Evolutionary conservation across 2,113 vertebrate species (phyloP).

Genomic region (Myotis brandtii): DNA sequence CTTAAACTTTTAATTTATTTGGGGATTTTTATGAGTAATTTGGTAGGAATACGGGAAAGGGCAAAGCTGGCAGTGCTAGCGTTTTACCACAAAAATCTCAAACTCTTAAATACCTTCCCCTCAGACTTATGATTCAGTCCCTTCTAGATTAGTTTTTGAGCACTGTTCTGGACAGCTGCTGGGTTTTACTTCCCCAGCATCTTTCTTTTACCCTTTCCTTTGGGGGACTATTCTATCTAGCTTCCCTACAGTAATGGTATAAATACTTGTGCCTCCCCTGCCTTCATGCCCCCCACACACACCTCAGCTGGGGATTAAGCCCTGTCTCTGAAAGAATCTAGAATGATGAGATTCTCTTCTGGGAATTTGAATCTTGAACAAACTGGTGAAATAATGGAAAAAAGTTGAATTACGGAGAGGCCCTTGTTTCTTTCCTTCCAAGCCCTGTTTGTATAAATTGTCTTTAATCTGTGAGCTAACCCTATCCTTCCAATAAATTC

Average conservation of each 20-base stretch:
- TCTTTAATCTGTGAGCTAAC: not conserved
- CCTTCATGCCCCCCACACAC: not conserved
- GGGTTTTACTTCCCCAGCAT: not conserved
- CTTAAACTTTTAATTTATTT: constrained; percentile 40
- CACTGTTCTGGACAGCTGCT: not conserved
- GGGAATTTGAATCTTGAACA: not conserved
- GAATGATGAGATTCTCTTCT: not conserved
- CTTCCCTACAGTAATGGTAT: not conserved
- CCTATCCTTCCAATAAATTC: not conserved
- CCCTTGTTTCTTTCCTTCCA: not conserved
- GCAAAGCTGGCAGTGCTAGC: not conserved
- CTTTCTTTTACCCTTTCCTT: not conserved
- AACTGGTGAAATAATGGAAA: not conserved
- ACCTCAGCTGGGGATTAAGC: not conserved
- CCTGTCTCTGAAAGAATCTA: not conserved
- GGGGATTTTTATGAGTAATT: not conserved
- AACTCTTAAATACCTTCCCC: not conserved
- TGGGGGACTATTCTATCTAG: not conserved
- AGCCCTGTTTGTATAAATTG: not conserved
- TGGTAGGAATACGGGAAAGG: not conserved
- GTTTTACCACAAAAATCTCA: not conserved
- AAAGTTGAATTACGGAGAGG: not conserved
- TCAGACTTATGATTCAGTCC: not conserved
- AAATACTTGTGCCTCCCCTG: not conserved
- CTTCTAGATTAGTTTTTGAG: not conserved